phyloP scores from a whole-genome alignment of 2,888 invertebrate species.

The Sarcophaga carnaria region DNA sequence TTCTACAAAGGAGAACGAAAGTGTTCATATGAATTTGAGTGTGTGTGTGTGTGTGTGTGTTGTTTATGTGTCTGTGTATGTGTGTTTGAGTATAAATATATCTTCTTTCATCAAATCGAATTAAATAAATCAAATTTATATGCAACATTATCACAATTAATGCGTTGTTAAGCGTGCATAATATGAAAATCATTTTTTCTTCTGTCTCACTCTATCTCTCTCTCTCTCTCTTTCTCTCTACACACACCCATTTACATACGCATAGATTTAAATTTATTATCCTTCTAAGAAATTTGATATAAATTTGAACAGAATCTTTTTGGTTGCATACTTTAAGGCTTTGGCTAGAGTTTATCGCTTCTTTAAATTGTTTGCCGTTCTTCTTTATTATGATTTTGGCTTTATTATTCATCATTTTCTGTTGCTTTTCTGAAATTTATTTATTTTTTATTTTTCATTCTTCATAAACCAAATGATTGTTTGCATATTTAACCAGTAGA shows the following conservation, averaged over 20 bases:
- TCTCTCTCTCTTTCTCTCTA: neutral
- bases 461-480: conserved; percentile 12
- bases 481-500: conserved; percentile 12
- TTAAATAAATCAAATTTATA: conserved; percentile 60
- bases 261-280: neutral
- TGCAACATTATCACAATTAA: conserved; percentile 58
- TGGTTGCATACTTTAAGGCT: conserved; percentile 3
- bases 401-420: neutral
- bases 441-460: neutral
- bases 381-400: neutral
- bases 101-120: conserved; percentile 34
- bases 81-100: neutral
- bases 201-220: neutral
- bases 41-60: neutral
- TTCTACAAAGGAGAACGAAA: too few relatives aligned
- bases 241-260: neutral
- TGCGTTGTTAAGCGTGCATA: conserved; percentile 23
- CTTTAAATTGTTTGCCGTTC: neutral
- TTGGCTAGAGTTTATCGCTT: conserved; percentile 7
- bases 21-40: neutral
- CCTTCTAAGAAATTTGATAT: too few relatives aligned
- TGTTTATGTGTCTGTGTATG: too few relatives aligned
- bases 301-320: neutral
- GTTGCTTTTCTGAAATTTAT: neutral
- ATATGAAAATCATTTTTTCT: conserved; percentile 22